Evolutionary conservation across 2,113 vertebrate species (phyloP).

Genomic region (Pterocles orientalis): DNA sequence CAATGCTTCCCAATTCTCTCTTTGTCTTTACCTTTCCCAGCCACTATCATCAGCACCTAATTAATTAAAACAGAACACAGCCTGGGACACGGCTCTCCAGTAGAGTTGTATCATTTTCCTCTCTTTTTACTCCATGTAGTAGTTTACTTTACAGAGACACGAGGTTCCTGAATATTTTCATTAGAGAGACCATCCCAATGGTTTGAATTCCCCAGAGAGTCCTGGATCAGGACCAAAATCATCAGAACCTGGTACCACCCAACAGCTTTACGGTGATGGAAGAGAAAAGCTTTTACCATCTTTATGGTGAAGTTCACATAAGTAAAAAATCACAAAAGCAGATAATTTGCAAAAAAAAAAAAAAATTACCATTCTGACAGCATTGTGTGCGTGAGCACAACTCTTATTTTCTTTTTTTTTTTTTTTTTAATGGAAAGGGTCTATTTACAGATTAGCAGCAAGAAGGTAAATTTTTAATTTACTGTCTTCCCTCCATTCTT

Average conservation of each 20-base stretch:
- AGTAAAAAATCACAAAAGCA: neutral
- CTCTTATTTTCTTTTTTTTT: neutral
- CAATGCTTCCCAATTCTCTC: neutral
- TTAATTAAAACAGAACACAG: constrained; percentile 5
- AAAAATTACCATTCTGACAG: neutral
- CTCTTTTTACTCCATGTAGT: neutral
- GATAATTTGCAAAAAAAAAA: neutral
- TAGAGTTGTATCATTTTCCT: neutral
- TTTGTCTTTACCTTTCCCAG: neutral
- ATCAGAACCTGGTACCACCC: neutral
- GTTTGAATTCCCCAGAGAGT: neutral
- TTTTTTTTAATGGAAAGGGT: neutral
- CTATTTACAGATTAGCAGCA: neutral
- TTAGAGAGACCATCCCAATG: neutral
- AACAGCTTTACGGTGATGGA: fast-evolving
- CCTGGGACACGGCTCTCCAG: neutral
- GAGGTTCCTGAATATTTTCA: neutral
- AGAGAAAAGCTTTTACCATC: neutral
- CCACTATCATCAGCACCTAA: neutral
- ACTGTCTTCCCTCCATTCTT: neutral
- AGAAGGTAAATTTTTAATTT: neutral
- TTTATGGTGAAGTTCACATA: fast-evolving
- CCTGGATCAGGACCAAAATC: neutral
- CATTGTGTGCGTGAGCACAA: fast-evolving
- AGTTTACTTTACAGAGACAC: neutral